Base-by-base conservation (phyloP, 92 coral and sea anemone species). In the Scolanthus callimorphus region DNA sequence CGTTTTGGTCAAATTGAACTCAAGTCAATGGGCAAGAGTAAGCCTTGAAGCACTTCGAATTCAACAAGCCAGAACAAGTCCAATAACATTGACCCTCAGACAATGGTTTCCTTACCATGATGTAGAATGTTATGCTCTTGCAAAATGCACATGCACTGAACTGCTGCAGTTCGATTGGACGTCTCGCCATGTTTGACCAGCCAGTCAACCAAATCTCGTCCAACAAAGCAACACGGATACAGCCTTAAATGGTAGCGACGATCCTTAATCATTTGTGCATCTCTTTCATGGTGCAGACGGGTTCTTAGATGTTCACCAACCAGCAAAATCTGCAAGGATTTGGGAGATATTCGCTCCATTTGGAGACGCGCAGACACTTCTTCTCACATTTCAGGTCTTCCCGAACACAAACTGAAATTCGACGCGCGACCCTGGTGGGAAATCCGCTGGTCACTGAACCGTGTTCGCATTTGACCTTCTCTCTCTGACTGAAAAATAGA, bases 181-280 rank as follows among this genome's bases (percentile, higher is more conserved):
- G 99, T 90, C 51, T 94, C 99, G 29, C 88, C 75, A 31, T 81
- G 85, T 23, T 79, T 71, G 3, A 94, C 56, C 17, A 94, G 71
- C 99, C 99, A 94, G 79, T 94, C 99, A 6, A 94, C 94, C n/a
- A 94, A 61, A 11, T 88, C 99, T n/a, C 88, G 91, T 17, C 90
- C 96, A 0, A 94, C 80, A 55, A 84, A 94, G 49, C 99, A 94
- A n/a, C 51, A 63, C 12, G 85, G 77, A 23, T 88, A 94, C 57
- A 81, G 55, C 11, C 91, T 76, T 31, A 88, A 44, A 58, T 94
- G 99, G 70, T 88, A 94, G n/a, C 94, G 76, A 17, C 99, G 59
- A 29, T 88, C 96, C 22, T 82, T 85, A 49, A 94, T 85, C 85
- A 88, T 65, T 6, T 34, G 8, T n/a, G n/a, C n/a, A 2, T 89